Conservation (phyloP, 1,140 invertebrate species). For the Drosophila gunungcola region DNA sequence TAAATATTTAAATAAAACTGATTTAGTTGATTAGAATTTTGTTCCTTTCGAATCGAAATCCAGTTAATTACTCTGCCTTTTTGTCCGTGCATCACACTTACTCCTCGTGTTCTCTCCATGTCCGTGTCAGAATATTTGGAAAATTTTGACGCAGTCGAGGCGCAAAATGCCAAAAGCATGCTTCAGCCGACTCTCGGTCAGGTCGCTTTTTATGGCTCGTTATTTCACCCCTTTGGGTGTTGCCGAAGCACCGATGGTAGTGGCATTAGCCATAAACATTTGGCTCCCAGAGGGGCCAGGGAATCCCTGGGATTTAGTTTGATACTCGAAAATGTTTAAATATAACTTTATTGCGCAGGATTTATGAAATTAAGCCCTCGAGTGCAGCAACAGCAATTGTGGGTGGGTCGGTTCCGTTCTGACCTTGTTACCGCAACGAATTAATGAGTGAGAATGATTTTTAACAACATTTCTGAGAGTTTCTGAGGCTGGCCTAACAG, state of each 20-base stretch:
- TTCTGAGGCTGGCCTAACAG: slow-evolving; percentile 25
- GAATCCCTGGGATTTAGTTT: slow-evolving; percentile 52
- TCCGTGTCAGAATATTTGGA: slow-evolving; percentile 51
- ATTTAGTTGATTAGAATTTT: too few relatives aligned
- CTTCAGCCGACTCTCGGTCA: slow-evolving; percentile 33
- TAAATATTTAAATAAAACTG: too few relatives aligned
- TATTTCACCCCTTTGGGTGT: slow-evolving; percentile 57
- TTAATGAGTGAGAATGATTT: slow-evolving; percentile 41
- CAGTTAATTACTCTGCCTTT: neutral
- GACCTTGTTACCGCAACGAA: slow-evolving; percentile 54
- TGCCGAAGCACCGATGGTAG: slow-evolving; percentile 16
- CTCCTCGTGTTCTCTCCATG: slow-evolving; percentile 19
- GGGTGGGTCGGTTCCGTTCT: neutral
- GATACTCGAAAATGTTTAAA: slow-evolving; percentile 57
- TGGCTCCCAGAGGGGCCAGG: slow-evolving; percentile 30
- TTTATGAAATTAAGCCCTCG: slow-evolving; percentile 34
- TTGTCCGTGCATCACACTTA: slow-evolving; percentile 20
- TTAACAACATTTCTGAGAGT: slow-evolving; percentile 31
- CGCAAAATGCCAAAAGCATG: slow-evolving; percentile 58
- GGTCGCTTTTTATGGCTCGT: slow-evolving; percentile 55
- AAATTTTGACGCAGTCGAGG: slow-evolving; percentile 45
- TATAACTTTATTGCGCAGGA: slow-evolving; percentile 51
- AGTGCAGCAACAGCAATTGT: slow-evolving; percentile 11
- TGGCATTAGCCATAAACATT: slow-evolving; percentile 51
- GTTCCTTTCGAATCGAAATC: too few relatives aligned